A percentile compares a stretch with the other conserved stretches of the same genome.
phyloP scores from a whole-genome alignment of 2,797 vertebrate genomes.

The Dendrocincla fuliginosa region DNA sequence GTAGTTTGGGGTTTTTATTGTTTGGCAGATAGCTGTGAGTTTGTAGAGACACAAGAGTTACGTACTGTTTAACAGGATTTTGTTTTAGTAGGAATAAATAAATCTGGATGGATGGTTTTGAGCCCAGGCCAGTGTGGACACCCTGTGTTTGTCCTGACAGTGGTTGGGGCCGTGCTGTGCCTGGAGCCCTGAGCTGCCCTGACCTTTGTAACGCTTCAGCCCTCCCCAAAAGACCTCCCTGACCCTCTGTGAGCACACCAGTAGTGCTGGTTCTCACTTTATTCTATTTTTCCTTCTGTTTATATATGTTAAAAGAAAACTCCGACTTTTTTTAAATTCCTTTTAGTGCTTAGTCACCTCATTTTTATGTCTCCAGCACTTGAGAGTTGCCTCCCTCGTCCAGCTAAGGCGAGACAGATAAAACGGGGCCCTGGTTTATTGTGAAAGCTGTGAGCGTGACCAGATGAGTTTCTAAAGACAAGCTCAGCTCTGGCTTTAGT shows the following conservation, averaged over 20 bases:
- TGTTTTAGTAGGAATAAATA: constrained; percentile 70
- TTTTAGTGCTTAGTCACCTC: not conserved
- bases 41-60: constrained; percentile 71
- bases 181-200: not conserved
- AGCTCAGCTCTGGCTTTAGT: not conserved
- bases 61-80: constrained; percentile 69
- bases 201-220: not conserved
- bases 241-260: constrained; percentile 1
- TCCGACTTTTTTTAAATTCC: not conserved
- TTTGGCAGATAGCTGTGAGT: constrained; percentile 78
- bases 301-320: constrained; percentile 2
- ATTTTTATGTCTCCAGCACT: not conserved
- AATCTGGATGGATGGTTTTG: constrained; percentile 45
- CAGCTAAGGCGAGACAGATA: not conserved
- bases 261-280: not conserved
- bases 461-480: not conserved
- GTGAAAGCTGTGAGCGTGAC: not conserved
- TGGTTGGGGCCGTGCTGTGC: not conserved
- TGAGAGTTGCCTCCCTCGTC: not conserved
- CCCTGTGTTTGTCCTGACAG: not conserved
- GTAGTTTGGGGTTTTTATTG: constrained; percentile 80
- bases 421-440: not conserved
- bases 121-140: constrained; percentile 10
- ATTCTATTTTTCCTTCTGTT: constrained; percentile 7
- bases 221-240: not conserved